Evolutionary conservation across 2,888 invertebrate species (phyloP).

Genomic region (Ectropis crepuscularia): DNA sequence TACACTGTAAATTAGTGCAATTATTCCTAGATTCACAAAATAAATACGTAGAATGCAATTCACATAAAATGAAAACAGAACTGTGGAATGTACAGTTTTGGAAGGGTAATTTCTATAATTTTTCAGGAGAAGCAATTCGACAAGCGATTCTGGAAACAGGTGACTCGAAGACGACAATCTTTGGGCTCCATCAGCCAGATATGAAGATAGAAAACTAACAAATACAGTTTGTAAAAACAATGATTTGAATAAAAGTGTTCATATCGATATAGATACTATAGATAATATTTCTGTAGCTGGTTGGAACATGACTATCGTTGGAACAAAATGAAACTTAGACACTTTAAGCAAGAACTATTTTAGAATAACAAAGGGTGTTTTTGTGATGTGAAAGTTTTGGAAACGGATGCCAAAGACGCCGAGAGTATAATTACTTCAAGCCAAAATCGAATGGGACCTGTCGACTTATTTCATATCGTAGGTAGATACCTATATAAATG

Average conservation of each 20-base stretch:
- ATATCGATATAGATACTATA: slow-evolving; percentile 40
- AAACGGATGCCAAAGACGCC: slow-evolving; percentile 65
- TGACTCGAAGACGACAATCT: slow-evolving; percentile 88
- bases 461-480: slow-evolving; percentile 79
- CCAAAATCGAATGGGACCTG: slow-evolving; percentile 78
- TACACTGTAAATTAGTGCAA: slow-evolving; percentile 6
- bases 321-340: slow-evolving; percentile 5
- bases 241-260: slow-evolving; percentile 56
- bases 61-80: not conserved
- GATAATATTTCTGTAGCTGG: slow-evolving; percentile 17
- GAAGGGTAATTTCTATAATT: slow-evolving; percentile 26
- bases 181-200: slow-evolving; percentile 79
- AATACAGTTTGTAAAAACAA: slow-evolving; percentile 33
- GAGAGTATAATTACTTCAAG: slow-evolving; percentile 57
- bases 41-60: not conserved
- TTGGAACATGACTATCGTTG: slow-evolving; percentile 1
- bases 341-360: slow-evolving; percentile 6
- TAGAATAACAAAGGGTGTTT: slow-evolving; percentile 15
- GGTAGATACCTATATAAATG: slow-evolving; percentile 48
- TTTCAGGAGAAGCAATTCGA: slow-evolving; percentile 91
- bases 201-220: slow-evolving; percentile 47
- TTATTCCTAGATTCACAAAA: not conserved
- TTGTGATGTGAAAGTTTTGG: slow-evolving; percentile 13
- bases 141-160: slow-evolving; percentile 92
- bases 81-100: not conserved